Base-by-base conservation (phyloP, 2,113 vertebrate species). In the Vanacampus margaritifer region DNA sequence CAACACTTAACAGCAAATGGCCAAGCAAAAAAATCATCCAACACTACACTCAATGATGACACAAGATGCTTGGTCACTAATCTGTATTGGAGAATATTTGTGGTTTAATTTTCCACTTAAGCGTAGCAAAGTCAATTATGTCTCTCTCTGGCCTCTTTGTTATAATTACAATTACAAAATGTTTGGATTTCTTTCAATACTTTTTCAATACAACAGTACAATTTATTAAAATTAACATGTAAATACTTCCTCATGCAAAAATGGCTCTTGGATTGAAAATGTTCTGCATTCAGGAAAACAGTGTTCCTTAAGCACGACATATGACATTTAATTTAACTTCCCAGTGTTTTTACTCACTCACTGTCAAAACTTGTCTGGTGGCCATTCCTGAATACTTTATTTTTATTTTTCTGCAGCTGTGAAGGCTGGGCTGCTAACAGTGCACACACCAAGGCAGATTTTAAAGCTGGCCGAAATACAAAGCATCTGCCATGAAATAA, bases 31-130 rank as follows among this genome's bases (percentile, higher is more conserved):
- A 43, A 62, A 82, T 80, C 78, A 74, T 32, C 53, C 58, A 67
- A 73, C 17, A 58, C 28, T 73, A 82, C 79, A 85, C 81, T 85
- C 79, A 79, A 72, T 46, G 19, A 35, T 14, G 53, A 65, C 21
- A 48, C 21, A 62, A 24, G 32, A 24, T 67, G 41, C 21, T 41
- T 41, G 43, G 51, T 73, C 68, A 82, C 64, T 61, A 1, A 65
- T 66, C 51, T 70, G 35, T 57, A 79, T 72, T 69, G 39, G 5
- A 56, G 9, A 13, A 7, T 5, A 0, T 73, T 53, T 69, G 35
- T 8, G 36, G 57, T 69, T 41, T 69, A 9, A 23, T 53, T 54
- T 26, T 54, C 26, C 5, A 1, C 53, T n/a, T n/a, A 23, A 7
- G 1, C 24, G 28, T 46, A 3, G 61, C 61, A 28, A 24, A 14